Evolutionary conservation across 2,888 invertebrate genomes (phyloP), one percentile per base, ranked within the genome.

Genomic region (Drosophila helvetica): DNA sequence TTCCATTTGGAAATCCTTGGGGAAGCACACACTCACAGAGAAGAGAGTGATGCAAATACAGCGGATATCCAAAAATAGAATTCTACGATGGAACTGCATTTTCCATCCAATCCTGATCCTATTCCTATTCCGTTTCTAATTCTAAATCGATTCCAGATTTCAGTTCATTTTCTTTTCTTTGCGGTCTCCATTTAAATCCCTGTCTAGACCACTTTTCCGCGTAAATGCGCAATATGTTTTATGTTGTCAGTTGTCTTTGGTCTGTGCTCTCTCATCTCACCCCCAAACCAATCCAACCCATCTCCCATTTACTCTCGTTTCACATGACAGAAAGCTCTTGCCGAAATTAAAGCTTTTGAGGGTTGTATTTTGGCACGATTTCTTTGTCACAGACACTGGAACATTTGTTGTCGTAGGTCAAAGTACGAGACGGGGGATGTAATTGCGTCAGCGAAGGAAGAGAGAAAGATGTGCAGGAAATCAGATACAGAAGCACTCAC

Each of bases 341-440:
- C 42, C 59, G 50, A 52, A 61, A 63, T 42, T 17, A 27, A 51
- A 65, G 65, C 65, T 65, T 9, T 64, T 43, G 30, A 50, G 80
- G 85, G 82, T 82, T 65, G 77, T 52, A 55, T 27, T 33, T 15
- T 47, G 38, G 53, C 47, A 38, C 19, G 67, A 18, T 45, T 45
- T 69, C 33, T 47, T 42, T 18, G 47, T 48, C 64, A 54, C 45
- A 54, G 68, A 51, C 45, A 69, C 12, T 75, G 65, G 51, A 53
- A 63, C 76, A 70, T 65, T 58, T 80, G 77, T 89, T 88, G 88
- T 73, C 78, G 75, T 85, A 88, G 88, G 86, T 88, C 76, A 30
- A 45, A 48, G 45, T 48, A 45, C n/a, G n/a, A 47, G 52, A 17
- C 45, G 43, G 22, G 50, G 66, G 30, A 47, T 46, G 66, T 45